Percentiles rank a stretch among this genome's conserved stretches.
Conservation (phyloP, 1,140 invertebrate genomes). For the Achatina immaculata region DNA sequence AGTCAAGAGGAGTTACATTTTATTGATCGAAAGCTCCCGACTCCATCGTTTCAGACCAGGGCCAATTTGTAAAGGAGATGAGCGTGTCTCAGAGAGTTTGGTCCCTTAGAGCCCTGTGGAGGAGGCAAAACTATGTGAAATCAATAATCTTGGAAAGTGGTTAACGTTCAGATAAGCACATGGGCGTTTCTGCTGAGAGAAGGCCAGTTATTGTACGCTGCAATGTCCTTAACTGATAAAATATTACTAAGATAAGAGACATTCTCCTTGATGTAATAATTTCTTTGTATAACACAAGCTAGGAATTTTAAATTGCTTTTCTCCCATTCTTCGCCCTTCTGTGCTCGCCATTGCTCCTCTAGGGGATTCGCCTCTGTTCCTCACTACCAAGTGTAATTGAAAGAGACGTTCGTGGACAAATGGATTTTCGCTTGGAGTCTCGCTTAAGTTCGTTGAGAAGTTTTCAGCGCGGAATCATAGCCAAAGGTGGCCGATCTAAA, state of each 20-base stretch:
- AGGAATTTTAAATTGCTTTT: no score
- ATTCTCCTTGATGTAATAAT: no score
- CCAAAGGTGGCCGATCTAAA: no score
- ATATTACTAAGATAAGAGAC: no score
- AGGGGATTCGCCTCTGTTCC: neutral
- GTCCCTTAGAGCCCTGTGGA: slow-evolving; percentile 22
- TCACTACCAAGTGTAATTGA: neutral
- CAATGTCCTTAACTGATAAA: no score
- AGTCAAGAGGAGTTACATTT: slow-evolving; percentile 20
- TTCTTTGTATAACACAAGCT: no score
- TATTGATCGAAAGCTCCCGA: slow-evolving; percentile 23
- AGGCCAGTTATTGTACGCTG: no score
- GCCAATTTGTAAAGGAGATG: slow-evolving; percentile 39
- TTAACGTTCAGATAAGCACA: slow-evolving; percentile 19
- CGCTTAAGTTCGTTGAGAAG: no score
- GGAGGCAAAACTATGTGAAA: slow-evolving; percentile 11
- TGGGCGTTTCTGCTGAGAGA: neutral
- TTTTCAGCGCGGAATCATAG: no score
- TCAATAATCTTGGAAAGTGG: slow-evolving; percentile 36
- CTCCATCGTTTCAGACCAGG: slow-evolving; percentile 17
- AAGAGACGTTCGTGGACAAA: neutral
- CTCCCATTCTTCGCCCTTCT: no score
- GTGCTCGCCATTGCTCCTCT: no score
- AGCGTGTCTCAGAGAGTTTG: slow-evolving; percentile 12
- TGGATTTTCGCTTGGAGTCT: no score